A percentile compares a stretch with the other conserved stretches of the same genome.
Conservation (phyloP, 2,888 invertebrate genomes). For the Acanthoscelides obtectus region DNA sequence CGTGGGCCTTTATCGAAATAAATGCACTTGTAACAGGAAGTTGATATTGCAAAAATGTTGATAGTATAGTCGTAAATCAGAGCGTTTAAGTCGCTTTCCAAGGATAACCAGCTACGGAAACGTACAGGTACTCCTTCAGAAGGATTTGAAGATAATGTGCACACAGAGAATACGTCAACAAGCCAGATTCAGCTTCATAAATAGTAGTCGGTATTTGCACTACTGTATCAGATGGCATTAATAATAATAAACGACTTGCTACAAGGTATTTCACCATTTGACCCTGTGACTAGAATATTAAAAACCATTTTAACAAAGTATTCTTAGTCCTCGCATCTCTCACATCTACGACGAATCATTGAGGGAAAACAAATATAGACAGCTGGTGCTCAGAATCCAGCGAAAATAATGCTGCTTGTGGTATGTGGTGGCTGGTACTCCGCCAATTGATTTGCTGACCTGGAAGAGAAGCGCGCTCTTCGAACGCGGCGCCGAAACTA, state of each 20-base stretch:
- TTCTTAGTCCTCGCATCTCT: too few species aligned
- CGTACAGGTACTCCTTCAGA: background rate
- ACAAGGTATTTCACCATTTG: background rate
- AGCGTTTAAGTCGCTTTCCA: background rate
- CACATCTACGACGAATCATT: too few species aligned
- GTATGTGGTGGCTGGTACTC: too few species aligned
- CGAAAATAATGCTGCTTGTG: too few species aligned
- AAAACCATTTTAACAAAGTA: too few species aligned
- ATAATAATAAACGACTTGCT: background rate
- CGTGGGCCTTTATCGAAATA: background rate
- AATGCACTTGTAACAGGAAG: background rate
- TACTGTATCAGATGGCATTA: too few species aligned
- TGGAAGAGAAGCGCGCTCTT: too few species aligned
- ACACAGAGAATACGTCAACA: background rate
- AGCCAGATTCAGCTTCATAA: background rate
- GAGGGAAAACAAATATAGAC: too few species aligned
- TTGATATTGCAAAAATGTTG: background rate
- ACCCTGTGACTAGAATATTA: background rate
- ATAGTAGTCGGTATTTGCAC: too few species aligned
- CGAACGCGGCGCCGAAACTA: too few species aligned
- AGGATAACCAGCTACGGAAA: background rate
- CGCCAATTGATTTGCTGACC: too few species aligned
- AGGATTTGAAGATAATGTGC: background rate
- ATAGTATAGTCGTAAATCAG: background rate
- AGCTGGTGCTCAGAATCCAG: too few species aligned